Percentiles rank a stretch among this genome's conserved stretches.
Evolutionary conservation across 2,888 invertebrate genomes (phyloP).

Genomic region (Athetis lepigone): DNA sequence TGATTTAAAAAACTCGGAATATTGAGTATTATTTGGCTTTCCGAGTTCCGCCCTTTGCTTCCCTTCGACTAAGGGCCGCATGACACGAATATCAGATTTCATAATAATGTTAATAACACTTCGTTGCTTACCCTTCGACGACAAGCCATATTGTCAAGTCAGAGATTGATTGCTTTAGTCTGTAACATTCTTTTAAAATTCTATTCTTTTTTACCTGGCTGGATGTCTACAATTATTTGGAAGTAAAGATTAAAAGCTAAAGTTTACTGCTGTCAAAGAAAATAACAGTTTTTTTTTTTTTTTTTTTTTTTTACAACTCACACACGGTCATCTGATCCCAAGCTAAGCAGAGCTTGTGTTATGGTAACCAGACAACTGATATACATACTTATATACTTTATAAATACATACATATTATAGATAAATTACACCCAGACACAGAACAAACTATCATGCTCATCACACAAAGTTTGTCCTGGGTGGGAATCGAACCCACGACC

Average conservation of each 20-base stretch:
- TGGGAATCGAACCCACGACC: too few relatives aligned
- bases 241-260: neutral
- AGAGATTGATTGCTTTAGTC: slow-evolving; percentile 3
- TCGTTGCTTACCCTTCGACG: neutral
- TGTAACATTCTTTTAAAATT: slow-evolving; percentile 1
- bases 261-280: neutral
- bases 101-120: slow-evolving; percentile 3
- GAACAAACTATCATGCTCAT: too few relatives aligned
- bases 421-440: too few relatives aligned
- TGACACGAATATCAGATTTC: neutral
- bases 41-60: neutral
- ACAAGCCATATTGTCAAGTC: slow-evolving; percentile 3
- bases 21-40: slow-evolving; percentile 1
- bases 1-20: neutral
- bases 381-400: too few relatives aligned
- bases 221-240: neutral
- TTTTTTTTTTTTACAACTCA: too few relatives aligned
- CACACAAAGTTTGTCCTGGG: too few relatives aligned
- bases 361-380: too few relatives aligned
- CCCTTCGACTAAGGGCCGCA: neutral
- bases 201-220: neutral
- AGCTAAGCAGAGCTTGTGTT: too few relatives aligned
- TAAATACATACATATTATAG: too few relatives aligned
- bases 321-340: too few relatives aligned
- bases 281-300: too few relatives aligned